Evolutionary conservation across 2,797 vertebrate species (phyloP).

Genomic region (Typhlichthys subterraneus): DNA sequence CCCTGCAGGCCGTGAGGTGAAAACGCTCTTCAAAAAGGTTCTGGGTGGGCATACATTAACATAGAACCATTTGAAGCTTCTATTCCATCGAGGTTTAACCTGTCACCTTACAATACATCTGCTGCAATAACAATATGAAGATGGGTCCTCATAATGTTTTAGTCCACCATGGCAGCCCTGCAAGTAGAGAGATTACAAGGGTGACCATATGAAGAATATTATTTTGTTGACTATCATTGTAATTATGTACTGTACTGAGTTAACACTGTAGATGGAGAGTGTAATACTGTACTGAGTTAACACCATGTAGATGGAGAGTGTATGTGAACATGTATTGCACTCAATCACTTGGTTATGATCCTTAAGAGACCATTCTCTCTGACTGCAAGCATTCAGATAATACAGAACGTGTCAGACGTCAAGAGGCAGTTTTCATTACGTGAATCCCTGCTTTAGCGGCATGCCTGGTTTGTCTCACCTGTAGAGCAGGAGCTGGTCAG

Average conservation of each 20-base stretch:
- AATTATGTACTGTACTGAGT: no score
- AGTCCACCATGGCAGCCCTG: slow-evolving; percentile 62
- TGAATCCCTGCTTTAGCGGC: slow-evolving; percentile 6
- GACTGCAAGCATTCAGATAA: no score
- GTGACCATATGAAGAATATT: background rate
- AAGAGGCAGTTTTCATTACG: no score
- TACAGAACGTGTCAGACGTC: no score
- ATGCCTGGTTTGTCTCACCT: slow-evolving; percentile 72
- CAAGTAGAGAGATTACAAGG: slow-evolving; percentile 12
- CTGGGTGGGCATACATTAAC: slow-evolving; percentile 12
- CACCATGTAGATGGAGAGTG: no score
- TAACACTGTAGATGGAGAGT: no score
- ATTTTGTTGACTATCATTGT: background rate
- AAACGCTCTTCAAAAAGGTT: background rate
- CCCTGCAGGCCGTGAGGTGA: slow-evolving; percentile 12
- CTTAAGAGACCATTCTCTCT: no score
- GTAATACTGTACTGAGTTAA: no score
- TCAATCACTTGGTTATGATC: no score
- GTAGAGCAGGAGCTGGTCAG: slow-evolving; percentile 82
- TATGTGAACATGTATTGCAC: no score
- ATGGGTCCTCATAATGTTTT: slow-evolving; percentile 50
- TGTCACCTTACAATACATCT: background rate
- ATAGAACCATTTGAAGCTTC: no score
- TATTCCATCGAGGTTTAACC: background rate
- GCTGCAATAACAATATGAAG: slow-evolving; percentile 20